Percentiles rank a stretch among this genome's conserved stretches.
Conservation (phyloP, 2,113 vertebrate species). For the Ophiodon elongatus region DNA sequence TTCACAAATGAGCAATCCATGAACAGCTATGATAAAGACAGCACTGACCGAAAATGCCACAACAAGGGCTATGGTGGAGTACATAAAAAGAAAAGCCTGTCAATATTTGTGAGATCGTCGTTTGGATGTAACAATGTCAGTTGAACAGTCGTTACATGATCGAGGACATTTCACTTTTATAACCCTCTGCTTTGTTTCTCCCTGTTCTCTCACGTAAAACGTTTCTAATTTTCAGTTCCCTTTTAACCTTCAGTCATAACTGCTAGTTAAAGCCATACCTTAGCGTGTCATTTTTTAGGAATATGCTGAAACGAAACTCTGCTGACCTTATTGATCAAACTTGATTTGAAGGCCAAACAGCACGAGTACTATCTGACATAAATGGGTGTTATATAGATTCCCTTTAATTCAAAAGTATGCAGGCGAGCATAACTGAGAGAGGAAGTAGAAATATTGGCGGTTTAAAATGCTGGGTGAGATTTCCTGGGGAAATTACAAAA, state of each 20-base stretch:
- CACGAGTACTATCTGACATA: not conserved
- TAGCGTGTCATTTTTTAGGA: not conserved
- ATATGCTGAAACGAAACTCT: slow-evolving; percentile 11
- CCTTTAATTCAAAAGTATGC: not conserved
- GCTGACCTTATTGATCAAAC: slow-evolving; percentile 25
- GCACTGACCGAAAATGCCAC: too few relatives aligned
- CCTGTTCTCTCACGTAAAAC: not conserved
- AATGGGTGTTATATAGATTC: not conserved
- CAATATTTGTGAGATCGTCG: too few relatives aligned
- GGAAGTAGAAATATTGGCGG: not conserved
- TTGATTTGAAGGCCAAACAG: slow-evolving; percentile 24
- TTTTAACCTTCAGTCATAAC: not conserved
- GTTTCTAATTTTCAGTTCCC: slow-evolving; percentile 6
- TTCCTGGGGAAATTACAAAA: not conserved
- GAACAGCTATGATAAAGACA: too few relatives aligned
- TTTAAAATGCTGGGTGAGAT: not conserved
- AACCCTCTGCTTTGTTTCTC: not conserved
- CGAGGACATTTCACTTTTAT: too few relatives aligned
- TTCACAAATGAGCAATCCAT: too few relatives aligned
- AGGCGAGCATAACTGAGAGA: not conserved
- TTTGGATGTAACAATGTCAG: not conserved
- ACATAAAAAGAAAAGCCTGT: too few relatives aligned
- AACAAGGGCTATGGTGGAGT: not conserved
- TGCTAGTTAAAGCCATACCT: not conserved
- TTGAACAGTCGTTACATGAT: not conserved